Evolutionary conservation across 2,113 vertebrate species (phyloP).

Genomic region (Dolichallabes microphthalmus): DNA sequence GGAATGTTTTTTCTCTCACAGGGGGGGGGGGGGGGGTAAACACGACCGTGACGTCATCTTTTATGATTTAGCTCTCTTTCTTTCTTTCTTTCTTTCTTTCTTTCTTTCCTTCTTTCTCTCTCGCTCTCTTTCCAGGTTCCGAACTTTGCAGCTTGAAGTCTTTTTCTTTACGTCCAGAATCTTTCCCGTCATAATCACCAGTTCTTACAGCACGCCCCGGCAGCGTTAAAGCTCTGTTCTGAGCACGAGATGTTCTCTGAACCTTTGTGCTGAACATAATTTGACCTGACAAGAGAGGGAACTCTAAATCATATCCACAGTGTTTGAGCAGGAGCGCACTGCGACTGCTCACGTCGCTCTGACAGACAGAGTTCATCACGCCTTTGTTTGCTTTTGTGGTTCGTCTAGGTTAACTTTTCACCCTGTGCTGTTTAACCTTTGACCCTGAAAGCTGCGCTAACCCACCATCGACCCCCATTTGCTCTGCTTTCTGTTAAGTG

Average conservation of each 20-base stretch:
- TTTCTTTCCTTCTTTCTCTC: background rate
- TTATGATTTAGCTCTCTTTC: no score
- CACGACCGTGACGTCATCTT: background rate
- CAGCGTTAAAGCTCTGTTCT: background rate
- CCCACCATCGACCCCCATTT: background rate
- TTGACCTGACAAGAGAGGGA: background rate
- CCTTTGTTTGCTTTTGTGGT: background rate
- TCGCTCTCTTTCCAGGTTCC: background rate
- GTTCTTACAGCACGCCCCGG: background rate
- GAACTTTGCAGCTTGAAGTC: background rate
- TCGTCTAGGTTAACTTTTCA: slow-evolving; percentile 14
- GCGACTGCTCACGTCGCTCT: background rate
- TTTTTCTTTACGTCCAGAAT: background rate
- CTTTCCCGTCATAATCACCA: background rate
- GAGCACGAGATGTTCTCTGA: background rate
- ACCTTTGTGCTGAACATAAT: background rate
- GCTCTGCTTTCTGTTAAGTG: background rate
- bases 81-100: background rate
- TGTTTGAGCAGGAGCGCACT: background rate
- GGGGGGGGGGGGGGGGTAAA: background rate
- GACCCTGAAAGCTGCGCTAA: slow-evolving; percentile 27
- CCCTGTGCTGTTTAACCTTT: slow-evolving; percentile 23
- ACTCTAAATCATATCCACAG: background rate
- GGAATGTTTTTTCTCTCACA: background rate
- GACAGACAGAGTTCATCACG: background rate